Base-by-base conservation (phyloP, 2,888 invertebrate species). In the Mythimna vitellina region DNA sequence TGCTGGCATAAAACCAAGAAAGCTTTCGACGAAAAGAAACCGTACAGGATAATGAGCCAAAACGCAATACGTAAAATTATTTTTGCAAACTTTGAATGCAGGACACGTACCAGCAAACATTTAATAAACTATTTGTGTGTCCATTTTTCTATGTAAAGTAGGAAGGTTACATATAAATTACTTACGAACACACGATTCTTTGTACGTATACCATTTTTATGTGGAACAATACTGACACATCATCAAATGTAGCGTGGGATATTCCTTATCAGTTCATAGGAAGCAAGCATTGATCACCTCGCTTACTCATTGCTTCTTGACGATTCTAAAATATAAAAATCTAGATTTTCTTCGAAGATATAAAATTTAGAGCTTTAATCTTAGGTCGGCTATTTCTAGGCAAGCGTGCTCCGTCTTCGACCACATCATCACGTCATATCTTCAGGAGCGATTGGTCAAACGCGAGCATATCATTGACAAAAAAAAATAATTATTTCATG, bases 1-100 rank as follows among this genome's bases (percentile, higher is more conserved):
- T 75, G 81, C 87, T 93, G 93, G 93, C 93, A 91, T 84, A 82
- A 85, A 84, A 92, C 91, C 93, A 92, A 91, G 87, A 90, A 89
- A 89, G 89, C 89, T 93, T 91, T 91, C 89, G 88, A 90, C 83
- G 84, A 88, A 89, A 89, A 89, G 88, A 89, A 91, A 89, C 87
- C 86, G 72, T 71, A 78, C 75, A 84, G 72, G 87, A 89, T 92
- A 91, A 92, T 92, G 89, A 93, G 88, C 89, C 90, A 90, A 90
- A 89, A 86, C 82, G 87, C 83, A 72, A 65, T 78, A 90, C 89
- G 88, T 87, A 88, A 91, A 91, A 80, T 81, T 63, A 76, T 84
- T 76, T 75, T 72, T 73, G 46, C 68, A 64, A 10, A 67, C 17
- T 81, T 78, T 62, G 42, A 60, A 84, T 68, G 73, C 85, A 73